phyloP scores from a whole-genome alignment of 2,113 vertebrate genomes.

The Hippocampus barbouri region DNA sequence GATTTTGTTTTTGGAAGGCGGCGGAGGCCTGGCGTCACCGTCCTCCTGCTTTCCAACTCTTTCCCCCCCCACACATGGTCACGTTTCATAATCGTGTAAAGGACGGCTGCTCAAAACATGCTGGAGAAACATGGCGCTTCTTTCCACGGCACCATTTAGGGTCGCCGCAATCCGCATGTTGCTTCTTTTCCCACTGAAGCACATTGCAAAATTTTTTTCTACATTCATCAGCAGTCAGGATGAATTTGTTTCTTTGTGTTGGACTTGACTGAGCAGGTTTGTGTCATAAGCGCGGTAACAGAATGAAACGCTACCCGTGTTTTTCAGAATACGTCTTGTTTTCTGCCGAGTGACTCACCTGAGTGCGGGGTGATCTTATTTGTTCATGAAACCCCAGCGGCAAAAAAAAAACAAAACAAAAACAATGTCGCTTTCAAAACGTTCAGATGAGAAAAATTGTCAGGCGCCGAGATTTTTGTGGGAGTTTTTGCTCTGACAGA shows the following conservation, averaged over 20 bases:
- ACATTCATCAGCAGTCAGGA: background rate
- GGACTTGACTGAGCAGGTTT: constrained; percentile 29
- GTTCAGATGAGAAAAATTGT: no score
- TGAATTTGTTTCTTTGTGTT: constrained; percentile 3
- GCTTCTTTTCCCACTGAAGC: constrained; percentile 7
- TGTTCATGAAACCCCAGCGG: constrained; percentile 12
- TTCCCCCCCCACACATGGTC: constrained; percentile 29
- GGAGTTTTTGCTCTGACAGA: no score
- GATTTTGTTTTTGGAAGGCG: constrained; percentile 45
- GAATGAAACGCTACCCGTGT: constrained; percentile 35
- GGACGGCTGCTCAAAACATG: constrained; percentile 39
- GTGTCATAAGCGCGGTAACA: constrained; percentile 26
- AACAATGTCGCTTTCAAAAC: constrained; percentile 6
- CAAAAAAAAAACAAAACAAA: background rate
- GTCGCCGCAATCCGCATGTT: constrained; percentile 24
- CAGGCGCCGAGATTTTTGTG: no score
- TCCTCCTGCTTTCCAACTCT: constrained; percentile 33
- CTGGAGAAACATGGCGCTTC: constrained; percentile 32
- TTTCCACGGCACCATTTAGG: constrained; percentile 49
- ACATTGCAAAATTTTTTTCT: background rate
- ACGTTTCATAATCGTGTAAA: constrained; percentile 38
- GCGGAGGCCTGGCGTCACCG: constrained; percentile 18
- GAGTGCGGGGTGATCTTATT: constrained; percentile 33
- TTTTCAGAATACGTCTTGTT: constrained; percentile 37
- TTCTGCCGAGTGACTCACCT: constrained; percentile 45